These are phyloP conservation scores for Scartelaos histophorus DNA, from an alignment of 2,113 vertebrate species.

Conservation along the genomic window DNA sequence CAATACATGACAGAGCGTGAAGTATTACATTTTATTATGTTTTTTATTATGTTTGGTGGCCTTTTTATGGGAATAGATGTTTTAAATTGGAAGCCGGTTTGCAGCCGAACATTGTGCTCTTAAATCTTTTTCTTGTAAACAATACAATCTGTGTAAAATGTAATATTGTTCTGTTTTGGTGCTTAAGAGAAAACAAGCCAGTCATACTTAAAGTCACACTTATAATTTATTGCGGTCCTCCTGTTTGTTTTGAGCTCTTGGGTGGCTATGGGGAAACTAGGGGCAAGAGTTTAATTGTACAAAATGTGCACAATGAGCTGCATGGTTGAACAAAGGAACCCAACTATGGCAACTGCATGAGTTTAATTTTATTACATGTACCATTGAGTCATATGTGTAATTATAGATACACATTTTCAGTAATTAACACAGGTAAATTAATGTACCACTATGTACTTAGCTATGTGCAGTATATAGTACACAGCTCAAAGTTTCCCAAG, in stretches of 20 bases:
- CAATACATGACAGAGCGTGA: neutral
- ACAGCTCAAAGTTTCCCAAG: too few relatives aligned
- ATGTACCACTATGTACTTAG: too few relatives aligned
- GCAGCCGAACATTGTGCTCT: constrained; percentile 4
- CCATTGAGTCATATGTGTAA: neutral
- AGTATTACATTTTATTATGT: constrained; percentile 5
- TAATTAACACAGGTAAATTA: neutral
- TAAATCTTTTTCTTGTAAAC: constrained; percentile 31
- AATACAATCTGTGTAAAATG: constrained; percentile 30
- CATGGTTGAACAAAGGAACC: neutral
- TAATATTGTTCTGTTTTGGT: constrained; percentile 35
- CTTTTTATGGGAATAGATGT: constrained; percentile 30
- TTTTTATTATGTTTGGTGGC: constrained; percentile 13
- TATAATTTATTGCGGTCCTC: neutral
- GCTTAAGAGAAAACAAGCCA: constrained; percentile 34
- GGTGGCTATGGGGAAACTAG: neutral
- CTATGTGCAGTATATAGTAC: neutral
- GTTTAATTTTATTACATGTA: neutral
- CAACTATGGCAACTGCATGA: neutral
- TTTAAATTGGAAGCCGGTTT: constrained; percentile 18
- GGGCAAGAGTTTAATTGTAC: neutral
- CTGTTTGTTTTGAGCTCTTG: constrained; percentile 8
- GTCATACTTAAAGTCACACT: constrained; percentile 18
- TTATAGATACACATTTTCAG: neutral
- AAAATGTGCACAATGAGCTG: neutral